Conservation (phyloP, 37 sponge, comb jelly and placozoan genomes). For the Beroe forskalii region DNA sequence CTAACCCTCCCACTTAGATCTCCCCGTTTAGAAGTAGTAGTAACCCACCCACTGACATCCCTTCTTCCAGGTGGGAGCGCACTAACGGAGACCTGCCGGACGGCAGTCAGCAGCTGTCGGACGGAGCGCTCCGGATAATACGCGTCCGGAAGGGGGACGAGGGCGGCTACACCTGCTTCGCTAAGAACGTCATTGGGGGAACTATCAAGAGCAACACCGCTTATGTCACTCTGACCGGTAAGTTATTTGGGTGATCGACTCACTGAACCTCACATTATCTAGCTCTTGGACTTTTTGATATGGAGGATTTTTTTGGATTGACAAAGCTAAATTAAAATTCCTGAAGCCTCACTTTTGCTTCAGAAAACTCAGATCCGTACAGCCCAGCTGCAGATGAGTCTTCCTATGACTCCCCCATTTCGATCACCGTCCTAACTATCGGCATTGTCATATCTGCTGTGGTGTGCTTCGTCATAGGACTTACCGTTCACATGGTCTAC, state of each 20-base stretch:
- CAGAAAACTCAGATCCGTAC: constrained; percentile 22
- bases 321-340: no score
- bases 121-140: constrained; percentile 17
- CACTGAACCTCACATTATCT: not conserved
- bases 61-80: constrained; percentile 33
- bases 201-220: not conserved
- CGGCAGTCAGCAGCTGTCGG: constrained; percentile 19
- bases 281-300: not conserved
- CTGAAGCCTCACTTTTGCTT: no score
- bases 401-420: constrained; percentile 26
- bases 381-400: constrained; percentile 36
- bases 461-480: constrained; percentile 30
- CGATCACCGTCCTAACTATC: constrained; percentile 20
- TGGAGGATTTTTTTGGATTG: not conserved
- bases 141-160: constrained; percentile 37
- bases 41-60: no score
- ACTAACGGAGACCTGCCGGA: constrained; percentile 43
- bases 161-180: constrained; percentile 38
- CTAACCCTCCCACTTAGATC: no score
- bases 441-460: constrained; percentile 49
- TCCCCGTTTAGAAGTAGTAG: no score
- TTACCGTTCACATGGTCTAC: constrained; percentile 46
- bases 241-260: no score
- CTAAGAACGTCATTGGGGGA: constrained; percentile 11
- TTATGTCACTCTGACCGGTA: constrained; percentile 18